A percentile compares a stretch with the other conserved stretches of the same genome.
These are phyloP conservation scores for Drosophila flavopinicola DNA, from an alignment of 2,888 invertebrate species.

Conservation along the genomic window DNA sequence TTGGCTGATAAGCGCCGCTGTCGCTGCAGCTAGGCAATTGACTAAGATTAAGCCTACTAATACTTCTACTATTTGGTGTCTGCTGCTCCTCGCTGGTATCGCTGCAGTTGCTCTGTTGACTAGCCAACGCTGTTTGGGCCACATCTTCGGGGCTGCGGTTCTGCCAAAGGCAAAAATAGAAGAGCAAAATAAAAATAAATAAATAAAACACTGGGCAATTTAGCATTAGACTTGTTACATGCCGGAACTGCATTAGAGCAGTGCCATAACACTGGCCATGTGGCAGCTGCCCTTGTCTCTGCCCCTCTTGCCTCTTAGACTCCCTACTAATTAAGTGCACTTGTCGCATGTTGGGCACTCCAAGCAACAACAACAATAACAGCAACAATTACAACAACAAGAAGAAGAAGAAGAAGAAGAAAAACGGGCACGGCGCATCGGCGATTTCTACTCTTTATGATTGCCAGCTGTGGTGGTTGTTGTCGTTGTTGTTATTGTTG, in stretches of 20 bases:
- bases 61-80: slow-evolving; percentile 85
- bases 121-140: slow-evolving; percentile 76
- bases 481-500: slow-evolving; percentile 43
- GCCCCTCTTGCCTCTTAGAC: slow-evolving; percentile 8
- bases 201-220: slow-evolving; percentile 45
- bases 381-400: slow-evolving; percentile 14
- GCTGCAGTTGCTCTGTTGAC: slow-evolving; percentile 70
- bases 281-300: slow-evolving; percentile 1
- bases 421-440: slow-evolving; percentile 53
- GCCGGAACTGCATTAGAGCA: slow-evolving; percentile 62
- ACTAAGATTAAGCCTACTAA: slow-evolving; percentile 84
- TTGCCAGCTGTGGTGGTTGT: slow-evolving; percentile 46
- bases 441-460: slow-evolving; percentile 68
- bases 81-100: slow-evolving; percentile 65
- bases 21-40: slow-evolving; percentile 78
- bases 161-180: slow-evolving; percentile 40
- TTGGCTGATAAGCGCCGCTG: slow-evolving; percentile 69
- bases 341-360: slow-evolving; percentile 64
- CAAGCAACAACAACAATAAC: slow-evolving; percentile 28
- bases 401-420: slow-evolving; percentile 39
- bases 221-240: slow-evolving; percentile 68
- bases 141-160: slow-evolving; percentile 63
- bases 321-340: slow-evolving; percentile 77
- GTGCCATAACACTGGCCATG: slow-evolving; percentile 21
- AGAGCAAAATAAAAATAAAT: background rate